Evolutionary conservation across 2,888 invertebrate genomes (phyloP).

Genomic region (Drosophila tripunctata): DNA sequence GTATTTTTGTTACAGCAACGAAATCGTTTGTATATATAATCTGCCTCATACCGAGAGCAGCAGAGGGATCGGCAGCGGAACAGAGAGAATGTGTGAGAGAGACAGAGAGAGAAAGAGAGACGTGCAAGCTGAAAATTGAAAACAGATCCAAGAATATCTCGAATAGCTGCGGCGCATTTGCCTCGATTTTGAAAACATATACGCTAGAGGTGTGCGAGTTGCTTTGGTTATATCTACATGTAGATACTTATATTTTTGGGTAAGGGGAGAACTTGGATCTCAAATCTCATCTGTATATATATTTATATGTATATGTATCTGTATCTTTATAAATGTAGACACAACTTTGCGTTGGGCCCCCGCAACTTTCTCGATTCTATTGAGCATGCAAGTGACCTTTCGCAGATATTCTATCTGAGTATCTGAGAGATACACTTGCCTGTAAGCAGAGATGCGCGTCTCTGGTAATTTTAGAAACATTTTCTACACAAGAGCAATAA

Average conservation of each 20-base stretch:
- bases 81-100: no score
- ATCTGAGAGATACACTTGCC: conserved; percentile 32
- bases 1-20: conserved; percentile 81
- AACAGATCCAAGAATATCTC: conserved; percentile 84
- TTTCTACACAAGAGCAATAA: conserved; percentile 59
- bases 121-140: conserved; percentile 66
- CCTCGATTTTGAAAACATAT: conserved; percentile 62
- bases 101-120: neutral
- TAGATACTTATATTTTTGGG: neutral
- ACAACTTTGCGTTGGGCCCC: conserved; percentile 34
- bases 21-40: conserved; percentile 72
- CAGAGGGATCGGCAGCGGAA: no score
- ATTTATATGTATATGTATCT: neutral
- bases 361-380: conserved; percentile 17
- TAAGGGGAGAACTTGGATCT: conserved; percentile 38
- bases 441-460: conserved; percentile 28
- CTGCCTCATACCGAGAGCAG: conserved; percentile 51
- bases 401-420: conserved; percentile 51
- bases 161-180: conserved; percentile 69
- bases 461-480: conserved; percentile 71
- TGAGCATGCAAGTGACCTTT: conserved; percentile 37
- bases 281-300: neutral
- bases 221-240: neutral
- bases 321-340: neutral
- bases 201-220: conserved; percentile 46